phyloP scores from a whole-genome alignment of 2,888 invertebrate species.

The Plagiodera versicolora region DNA sequence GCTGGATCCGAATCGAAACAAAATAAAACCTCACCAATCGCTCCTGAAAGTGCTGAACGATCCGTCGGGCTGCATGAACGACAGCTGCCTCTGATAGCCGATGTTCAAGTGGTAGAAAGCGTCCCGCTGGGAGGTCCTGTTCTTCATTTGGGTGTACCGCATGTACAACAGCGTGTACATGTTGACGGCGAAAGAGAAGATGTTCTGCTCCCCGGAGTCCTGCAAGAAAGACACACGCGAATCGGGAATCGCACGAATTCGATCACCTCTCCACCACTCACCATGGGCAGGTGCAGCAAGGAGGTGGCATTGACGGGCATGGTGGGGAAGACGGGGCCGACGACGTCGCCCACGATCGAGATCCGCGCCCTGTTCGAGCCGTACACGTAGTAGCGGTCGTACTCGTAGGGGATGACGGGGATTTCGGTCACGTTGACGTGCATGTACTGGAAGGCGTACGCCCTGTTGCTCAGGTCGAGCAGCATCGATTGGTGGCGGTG shows the following conservation, averaged over 20 bases:
- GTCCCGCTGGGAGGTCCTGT: conserved; percentile 75
- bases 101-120: conserved; percentile 89
- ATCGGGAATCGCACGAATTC: no score
- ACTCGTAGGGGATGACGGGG: conserved; percentile 89
- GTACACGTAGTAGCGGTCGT: conserved; percentile 86
- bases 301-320: conserved; percentile 90
- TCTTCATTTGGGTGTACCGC: conserved; percentile 86
- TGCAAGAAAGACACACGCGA: conserved; percentile 14
- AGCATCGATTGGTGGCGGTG: conserved; percentile 90
- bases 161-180: conserved; percentile 90
- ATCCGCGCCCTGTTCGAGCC: conserved; percentile 86
- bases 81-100: conserved; percentile 85
- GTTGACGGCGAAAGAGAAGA: conserved; percentile 96
- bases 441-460: conserved; percentile 91
- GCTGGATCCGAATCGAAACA: no score
- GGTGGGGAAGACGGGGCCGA: conserved; percentile 89
- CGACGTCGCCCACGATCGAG: conserved; percentile 88
- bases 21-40: conserved; percentile 82
- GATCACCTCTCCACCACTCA: conserved; percentile 20
- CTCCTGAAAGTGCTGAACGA: conserved; percentile 89
- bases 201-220: conserved; percentile 91
- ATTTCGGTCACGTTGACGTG: conserved; percentile 94
- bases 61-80: conserved; percentile 88
- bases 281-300: conserved; percentile 77
- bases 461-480: conserved; percentile 88